Evolutionary conservation across 30 jellyfish, hydroid and myxozoan species (phyloP).

Genomic region (Pseudorhiza aurosa): DNA sequence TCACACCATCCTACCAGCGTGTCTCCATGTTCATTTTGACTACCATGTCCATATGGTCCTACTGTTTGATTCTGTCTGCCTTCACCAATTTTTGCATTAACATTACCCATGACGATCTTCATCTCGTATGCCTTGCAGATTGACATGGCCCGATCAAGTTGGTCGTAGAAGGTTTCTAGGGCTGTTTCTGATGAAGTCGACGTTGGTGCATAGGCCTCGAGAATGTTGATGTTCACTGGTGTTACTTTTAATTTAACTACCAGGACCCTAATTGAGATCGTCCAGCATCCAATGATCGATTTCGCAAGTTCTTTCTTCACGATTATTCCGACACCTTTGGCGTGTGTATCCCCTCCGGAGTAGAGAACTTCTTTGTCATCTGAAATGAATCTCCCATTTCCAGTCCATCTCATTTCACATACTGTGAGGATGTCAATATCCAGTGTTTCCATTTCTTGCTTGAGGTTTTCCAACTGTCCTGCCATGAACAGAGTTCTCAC

Average conservation of each 20-base stretch:
- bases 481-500: neutral
- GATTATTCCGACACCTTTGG: conserved; percentile 34
- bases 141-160: neutral
- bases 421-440: conserved; percentile 26
- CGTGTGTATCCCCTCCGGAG: conserved; percentile 34
- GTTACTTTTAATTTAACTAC: conserved; percentile 3
- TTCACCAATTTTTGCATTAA: conserved; percentile 28
- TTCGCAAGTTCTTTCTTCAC: neutral
- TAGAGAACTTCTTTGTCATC: neutral
- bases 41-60: conserved; percentile 24
- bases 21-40: conserved; percentile 31
- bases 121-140: conserved; percentile 22
- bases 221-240: neutral
- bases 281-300: conserved; percentile 23
- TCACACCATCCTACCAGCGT: conserved; percentile 10
- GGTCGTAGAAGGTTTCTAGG: conserved; percentile 15
- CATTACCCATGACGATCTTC: conserved; percentile 44
- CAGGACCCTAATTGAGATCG: conserved; percentile 6
- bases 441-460: conserved; percentile 20
- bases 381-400: neutral
- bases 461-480: conserved; percentile 17
- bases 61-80: neutral
- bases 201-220: conserved; percentile 46
- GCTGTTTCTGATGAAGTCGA: conserved; percentile 28
- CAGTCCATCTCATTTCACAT: conserved; percentile 22